These are phyloP conservation scores for Drosophila albomicans DNA, from an alignment of 1,140 invertebrate species.

Conservation along the genomic window DNA sequence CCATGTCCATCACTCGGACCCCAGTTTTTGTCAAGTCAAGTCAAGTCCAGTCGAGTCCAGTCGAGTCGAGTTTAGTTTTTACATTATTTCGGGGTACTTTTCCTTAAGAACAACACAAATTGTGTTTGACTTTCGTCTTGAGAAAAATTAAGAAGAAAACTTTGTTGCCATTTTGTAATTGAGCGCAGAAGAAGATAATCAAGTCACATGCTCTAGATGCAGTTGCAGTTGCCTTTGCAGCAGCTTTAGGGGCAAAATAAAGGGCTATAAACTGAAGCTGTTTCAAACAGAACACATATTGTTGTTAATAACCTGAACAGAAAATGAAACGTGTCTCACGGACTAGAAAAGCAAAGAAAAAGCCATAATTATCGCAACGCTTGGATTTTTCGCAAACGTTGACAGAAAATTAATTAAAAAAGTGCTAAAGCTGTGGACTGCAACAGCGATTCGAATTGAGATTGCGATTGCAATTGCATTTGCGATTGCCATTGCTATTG, in stretches of 20 bases:
- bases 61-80: background rate
- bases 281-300: constrained; percentile 47
- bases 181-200: constrained; percentile 51
- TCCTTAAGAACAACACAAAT: constrained; percentile 30
- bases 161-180: constrained; percentile 39
- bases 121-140: constrained; percentile 30
- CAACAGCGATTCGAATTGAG: constrained; percentile 31
- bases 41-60: background rate
- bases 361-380: constrained; percentile 63
- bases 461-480: constrained; percentile 51
- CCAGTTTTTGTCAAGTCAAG: background rate
- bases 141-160: constrained; percentile 1
- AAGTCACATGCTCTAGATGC: constrained; percentile 32
- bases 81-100: constrained; percentile 7
- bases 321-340: constrained; percentile 44
- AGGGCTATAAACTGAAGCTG: constrained; percentile 34
- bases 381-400: constrained; percentile 57
- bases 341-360: constrained; percentile 16
- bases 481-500: constrained; percentile 48
- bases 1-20: constrained; percentile 23
- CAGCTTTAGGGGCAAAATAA: constrained; percentile 4
- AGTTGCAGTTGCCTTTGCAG: constrained; percentile 6
- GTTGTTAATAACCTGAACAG: constrained; percentile 66
- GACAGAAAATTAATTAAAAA: constrained; percentile 82
- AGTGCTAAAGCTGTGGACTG: constrained; percentile 47